A percentile compares a stretch with the other conserved stretches of the same genome.
phyloP scores from a whole-genome alignment of 2,113 vertebrate species.

The Myotis davidii region DNA sequence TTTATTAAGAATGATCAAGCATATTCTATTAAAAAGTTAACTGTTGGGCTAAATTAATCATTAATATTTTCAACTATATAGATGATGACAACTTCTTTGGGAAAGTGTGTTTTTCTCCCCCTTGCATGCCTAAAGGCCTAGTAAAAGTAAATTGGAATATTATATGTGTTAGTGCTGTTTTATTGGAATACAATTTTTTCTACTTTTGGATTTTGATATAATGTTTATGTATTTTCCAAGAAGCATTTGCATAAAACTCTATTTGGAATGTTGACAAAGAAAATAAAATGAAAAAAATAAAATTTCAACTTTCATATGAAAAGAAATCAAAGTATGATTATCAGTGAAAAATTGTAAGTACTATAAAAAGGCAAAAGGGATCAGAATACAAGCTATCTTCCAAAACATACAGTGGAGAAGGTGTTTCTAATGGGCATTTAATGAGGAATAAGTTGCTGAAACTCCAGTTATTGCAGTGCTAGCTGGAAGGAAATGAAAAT shows the following conservation, averaged over 20 bases:
- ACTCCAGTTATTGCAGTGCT: slow-evolving; percentile 80
- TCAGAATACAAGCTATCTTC: slow-evolving; percentile 75
- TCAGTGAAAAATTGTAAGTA: slow-evolving; percentile 60
- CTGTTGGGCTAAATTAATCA: slow-evolving; percentile 14
- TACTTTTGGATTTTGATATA: slow-evolving; percentile 76
- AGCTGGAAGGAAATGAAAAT: slow-evolving; percentile 85
- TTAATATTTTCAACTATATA: slow-evolving; percentile 62
- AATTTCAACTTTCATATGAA: slow-evolving; percentile 62
- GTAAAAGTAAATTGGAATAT: slow-evolving; percentile 73
- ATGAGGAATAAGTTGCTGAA: slow-evolving; percentile 86
- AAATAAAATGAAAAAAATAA: slow-evolving; percentile 77
- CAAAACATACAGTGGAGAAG: slow-evolving; percentile 84
- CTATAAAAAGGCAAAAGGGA: slow-evolving; percentile 73
- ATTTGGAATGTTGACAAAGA: slow-evolving; percentile 82
- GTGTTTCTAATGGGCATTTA: slow-evolving; percentile 86
- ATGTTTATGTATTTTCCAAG: slow-evolving; percentile 80
- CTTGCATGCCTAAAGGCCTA: slow-evolving; percentile 7
- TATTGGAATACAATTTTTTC: slow-evolving; percentile 58
- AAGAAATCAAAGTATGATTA: slow-evolving; percentile 72
- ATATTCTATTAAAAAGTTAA: slow-evolving; percentile 61
- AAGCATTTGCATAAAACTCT: slow-evolving; percentile 73
- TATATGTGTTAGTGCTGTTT: slow-evolving; percentile 73
- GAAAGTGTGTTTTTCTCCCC: slow-evolving; percentile 29
- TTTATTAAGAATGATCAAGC: slow-evolving; percentile 63
- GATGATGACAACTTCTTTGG: slow-evolving; percentile 48